Evolutionary conservation across 1,140 invertebrate species (phyloP), one percentile per base, ranked within the genome.

Genomic region (Orchestia grillus): DNA sequence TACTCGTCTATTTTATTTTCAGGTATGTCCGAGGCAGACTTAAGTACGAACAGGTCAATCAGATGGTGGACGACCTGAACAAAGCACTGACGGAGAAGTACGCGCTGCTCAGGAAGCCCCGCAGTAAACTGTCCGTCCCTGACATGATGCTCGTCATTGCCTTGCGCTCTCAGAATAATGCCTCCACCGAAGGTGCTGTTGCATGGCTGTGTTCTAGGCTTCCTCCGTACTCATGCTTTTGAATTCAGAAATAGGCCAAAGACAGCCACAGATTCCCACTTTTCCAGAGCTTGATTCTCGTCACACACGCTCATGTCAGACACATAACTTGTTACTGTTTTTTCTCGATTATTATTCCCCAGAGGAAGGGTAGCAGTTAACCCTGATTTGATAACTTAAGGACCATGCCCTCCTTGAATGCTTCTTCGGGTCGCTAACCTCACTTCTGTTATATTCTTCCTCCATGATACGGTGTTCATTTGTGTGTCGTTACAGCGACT

Each of bases 21-120:
- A 97, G 96, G 96, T 97, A 97, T 45, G 96, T 96, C 40, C 95
- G 95, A 53, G 96, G 96, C 15, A 95, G 96, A 42, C 95, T 97
- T 8, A 96, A 96, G 53, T 97, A 97, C 45, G 96, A 90, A 0
- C 96, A 96, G 95, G 88, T 97, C 43, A 97, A 97, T 42, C 28
- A 95, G 90, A 90, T 96, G 43, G 90, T 96, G 43, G 95, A 96
- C 96, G 96, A 96, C 45, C 41, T 97, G 45, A 97, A 97, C 47
- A 96, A 96, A 36, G 45, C 96, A 16, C 41, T 97, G 92, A 96
- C 96, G 53, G 45, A 96, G 19, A 97, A 97, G 91, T 97, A 97
- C 44, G n/a, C 44, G 40, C 91, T 97, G 3, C 53, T 97, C 96
- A 47, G 95, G 90, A 95, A 96, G 0, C 96, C 96, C 0, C 91